Evolutionary conservation across 2,888 invertebrate species (phyloP).

Genomic region (Phymatocera aterrima): DNA sequence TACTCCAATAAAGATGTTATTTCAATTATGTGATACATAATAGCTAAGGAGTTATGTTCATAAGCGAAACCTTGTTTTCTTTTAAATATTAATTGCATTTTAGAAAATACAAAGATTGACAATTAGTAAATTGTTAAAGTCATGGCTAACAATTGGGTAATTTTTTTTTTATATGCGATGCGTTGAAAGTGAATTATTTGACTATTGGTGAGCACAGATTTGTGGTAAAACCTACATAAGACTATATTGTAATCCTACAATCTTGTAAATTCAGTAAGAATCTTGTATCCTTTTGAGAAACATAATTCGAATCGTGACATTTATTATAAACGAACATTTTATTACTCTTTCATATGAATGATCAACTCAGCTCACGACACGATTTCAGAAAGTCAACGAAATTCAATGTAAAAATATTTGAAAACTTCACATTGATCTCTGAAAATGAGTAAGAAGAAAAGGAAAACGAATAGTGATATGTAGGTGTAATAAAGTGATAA

Average conservation of each 20-base stretch:
- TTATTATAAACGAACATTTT: neutral
- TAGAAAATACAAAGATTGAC: conserved; percentile 5
- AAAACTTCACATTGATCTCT: conserved; percentile 38
- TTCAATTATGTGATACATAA: neutral
- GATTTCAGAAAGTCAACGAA: conserved; percentile 4
- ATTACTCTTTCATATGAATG: neutral
- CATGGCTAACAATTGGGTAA: conserved; percentile 22
- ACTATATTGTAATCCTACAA: neutral
- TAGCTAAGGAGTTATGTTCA: neutral
- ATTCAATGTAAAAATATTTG: conserved; percentile 40
- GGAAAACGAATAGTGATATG: conserved; percentile 23
- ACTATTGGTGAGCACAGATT: conserved; percentile 1
- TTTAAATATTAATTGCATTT: neutral
- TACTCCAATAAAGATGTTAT: too few relatives aligned
- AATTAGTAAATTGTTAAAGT: conserved; percentile 32
- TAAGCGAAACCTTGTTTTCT: neutral
- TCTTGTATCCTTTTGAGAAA: neutral
- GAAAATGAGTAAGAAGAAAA: conserved; percentile 46
- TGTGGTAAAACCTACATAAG: neutral
- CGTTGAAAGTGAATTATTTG: too few relatives aligned
- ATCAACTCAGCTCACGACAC: neutral
- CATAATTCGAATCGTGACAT: neutral
- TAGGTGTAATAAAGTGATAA: conserved; percentile 43
- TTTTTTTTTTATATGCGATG: conserved; percentile 6
- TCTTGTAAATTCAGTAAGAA: neutral